phyloP scores from a whole-genome alignment of 2,797 vertebrate genomes.

The Cryptoblepharus egeriae region DNA sequence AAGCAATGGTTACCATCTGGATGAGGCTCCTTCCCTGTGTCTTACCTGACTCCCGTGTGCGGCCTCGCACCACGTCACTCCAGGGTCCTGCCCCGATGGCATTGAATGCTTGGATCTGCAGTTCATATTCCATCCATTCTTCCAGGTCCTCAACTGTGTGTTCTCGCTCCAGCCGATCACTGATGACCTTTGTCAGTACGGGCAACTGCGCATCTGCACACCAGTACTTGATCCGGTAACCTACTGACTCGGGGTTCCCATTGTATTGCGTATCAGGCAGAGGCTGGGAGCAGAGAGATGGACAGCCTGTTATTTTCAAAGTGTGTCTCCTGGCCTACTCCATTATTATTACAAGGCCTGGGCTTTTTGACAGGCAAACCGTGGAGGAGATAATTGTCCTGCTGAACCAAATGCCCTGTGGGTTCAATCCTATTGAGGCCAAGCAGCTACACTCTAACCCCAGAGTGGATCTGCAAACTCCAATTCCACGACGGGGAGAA shows the following conservation, averaged over 20 bases:
- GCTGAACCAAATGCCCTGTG: neutral
- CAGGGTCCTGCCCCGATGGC: constrained; percentile 92
- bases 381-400: neutral
- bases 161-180: constrained; percentile 80
- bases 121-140: constrained; percentile 90
- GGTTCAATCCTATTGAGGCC: neutral
- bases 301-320: neutral
- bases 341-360: neutral
- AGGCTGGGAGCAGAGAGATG: constrained; percentile 71
- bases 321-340: rapidly evolving
- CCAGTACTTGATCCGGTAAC: constrained; percentile 86
- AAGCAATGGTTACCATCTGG: rapidly evolving
- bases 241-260: constrained; percentile 90
- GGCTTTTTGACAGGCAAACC: neutral
- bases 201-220: constrained; percentile 74
- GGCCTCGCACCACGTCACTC: constrained; percentile 83
- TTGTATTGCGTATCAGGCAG: constrained; percentile 88
- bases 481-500: neutral
- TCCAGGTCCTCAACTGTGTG: constrained; percentile 85
- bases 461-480: neutral
- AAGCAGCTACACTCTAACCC: too few species aligned
- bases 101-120: constrained; percentile 93
- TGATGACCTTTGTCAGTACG: constrained; percentile 70
- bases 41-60: constrained; percentile 90
- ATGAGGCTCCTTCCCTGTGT: neutral